Evolutionary conservation across 2,888 invertebrate species (phyloP).

Genomic region (Neoascia interrupta): DNA sequence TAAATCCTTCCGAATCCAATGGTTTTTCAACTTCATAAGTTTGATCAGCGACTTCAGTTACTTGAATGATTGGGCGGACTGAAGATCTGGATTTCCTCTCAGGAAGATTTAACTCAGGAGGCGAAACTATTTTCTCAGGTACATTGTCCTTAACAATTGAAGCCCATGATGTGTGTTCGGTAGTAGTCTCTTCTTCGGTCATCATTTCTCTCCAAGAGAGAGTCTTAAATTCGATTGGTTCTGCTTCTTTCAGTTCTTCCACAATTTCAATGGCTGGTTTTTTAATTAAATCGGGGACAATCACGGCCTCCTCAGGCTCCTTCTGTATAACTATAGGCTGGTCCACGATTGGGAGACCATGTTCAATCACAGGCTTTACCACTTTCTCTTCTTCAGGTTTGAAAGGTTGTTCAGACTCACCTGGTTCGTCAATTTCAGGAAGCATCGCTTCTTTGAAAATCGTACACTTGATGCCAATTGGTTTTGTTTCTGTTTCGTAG

Average conservation of each 20-base stretch:
- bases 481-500: background rate
- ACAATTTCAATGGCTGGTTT: background rate
- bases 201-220: constrained; percentile 74
- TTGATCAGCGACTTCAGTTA: constrained; percentile 67
- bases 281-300: background rate
- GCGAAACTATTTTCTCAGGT: constrained; percentile 24
- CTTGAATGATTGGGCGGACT: constrained; percentile 73
- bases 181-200: constrained; percentile 71
- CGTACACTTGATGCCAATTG: background rate
- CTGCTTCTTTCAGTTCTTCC: background rate
- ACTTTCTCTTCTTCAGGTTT: background rate
- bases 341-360: too few relatives aligned
- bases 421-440: background rate
- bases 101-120: constrained; percentile 1
- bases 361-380: background rate
- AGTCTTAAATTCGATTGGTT: constrained; percentile 44
- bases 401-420: background rate
- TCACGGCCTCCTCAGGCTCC: background rate
- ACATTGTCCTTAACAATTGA: constrained; percentile 70
- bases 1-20: constrained; percentile 80
- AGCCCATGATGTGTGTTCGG: constrained; percentile 71
- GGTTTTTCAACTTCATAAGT: constrained; percentile 18
- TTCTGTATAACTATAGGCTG: background rate
- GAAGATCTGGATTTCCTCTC: constrained; percentile 72
- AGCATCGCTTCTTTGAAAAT: background rate